These are phyloP conservation scores for Euleptes europaea DNA, from an alignment of 2,113 vertebrate species.

Conservation along the genomic window DNA sequence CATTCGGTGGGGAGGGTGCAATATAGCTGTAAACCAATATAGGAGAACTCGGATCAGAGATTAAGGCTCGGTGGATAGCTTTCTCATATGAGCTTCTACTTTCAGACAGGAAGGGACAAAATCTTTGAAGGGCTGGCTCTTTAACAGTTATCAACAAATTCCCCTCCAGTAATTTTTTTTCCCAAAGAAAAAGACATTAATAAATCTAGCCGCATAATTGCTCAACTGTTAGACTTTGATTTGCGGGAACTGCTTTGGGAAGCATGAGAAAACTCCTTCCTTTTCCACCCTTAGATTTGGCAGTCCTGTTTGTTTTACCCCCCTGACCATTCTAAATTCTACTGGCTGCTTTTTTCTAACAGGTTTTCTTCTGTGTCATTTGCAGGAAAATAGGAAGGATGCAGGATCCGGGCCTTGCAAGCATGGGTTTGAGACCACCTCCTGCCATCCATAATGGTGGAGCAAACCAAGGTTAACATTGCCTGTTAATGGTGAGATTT, in stretches of 20 bases:
- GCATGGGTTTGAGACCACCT: background rate
- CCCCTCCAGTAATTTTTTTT: background rate
- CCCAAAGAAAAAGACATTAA: conserved; percentile 3
- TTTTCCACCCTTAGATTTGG: background rate
- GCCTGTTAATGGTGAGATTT: background rate
- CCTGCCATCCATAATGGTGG: background rate
- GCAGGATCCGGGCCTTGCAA: background rate
- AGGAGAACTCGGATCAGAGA: conserved; percentile 64
- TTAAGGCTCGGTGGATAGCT: conserved; percentile 54
- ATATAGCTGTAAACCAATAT: conserved; percentile 75
- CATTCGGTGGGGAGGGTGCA: conserved; percentile 68
- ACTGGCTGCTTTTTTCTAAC: background rate
- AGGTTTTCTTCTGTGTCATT: background rate
- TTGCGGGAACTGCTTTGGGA: background rate
- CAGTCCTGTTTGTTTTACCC: background rate
- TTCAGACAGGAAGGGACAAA: conserved; percentile 53
- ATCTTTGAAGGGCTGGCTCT: conserved; percentile 30
- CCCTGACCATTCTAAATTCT: background rate
- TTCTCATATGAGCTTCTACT: conserved; percentile 35
- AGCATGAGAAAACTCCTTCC: background rate
- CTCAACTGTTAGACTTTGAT: background rate
- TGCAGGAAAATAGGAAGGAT: rapidly evolving
- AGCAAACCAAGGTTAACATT: conserved; percentile 21
- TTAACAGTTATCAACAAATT: background rate
- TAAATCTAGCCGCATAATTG: conserved; percentile 25